phyloP scores from a whole-genome alignment of 1,140 invertebrate genomes.

The Lysiphlebus fabarum region DNA sequence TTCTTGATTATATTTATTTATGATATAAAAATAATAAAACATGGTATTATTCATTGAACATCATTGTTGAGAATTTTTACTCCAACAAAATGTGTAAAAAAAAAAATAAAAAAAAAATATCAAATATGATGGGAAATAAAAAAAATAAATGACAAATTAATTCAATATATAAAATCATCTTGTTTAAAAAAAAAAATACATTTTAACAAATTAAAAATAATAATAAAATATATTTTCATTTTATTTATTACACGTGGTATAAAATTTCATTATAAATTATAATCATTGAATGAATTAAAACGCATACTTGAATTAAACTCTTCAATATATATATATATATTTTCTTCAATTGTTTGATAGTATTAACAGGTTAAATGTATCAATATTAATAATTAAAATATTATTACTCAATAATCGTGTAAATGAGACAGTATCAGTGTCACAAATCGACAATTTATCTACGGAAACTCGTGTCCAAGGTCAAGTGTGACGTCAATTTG shows the following conservation, averaged over 20 bases:
- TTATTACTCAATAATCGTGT: neutral
- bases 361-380: too few species aligned
- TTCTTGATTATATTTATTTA: neutral
- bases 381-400: too few species aligned
- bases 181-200: neutral
- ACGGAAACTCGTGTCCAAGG: constrained; percentile 42
- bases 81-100: constrained; percentile 5
- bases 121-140: too few species aligned
- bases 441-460: constrained; percentile 16
- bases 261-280: neutral
- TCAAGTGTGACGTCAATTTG: constrained; percentile 49
- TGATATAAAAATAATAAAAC: neutral
- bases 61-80: too few species aligned
- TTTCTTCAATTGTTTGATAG: too few species aligned
- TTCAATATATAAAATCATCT: neutral
- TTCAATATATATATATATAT: too few species aligned
- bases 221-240: neutral
- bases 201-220: neutral
- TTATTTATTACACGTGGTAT: neutral
- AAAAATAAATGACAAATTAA: neutral
- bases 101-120: neutral
- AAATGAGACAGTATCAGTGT: constrained; percentile 19
- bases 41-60: too few species aligned
- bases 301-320: too few species aligned
- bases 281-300: too few species aligned